These are phyloP conservation scores for Solen grandis DNA, from an alignment of 1,140 invertebrate species.

Conservation along the genomic window DNA sequence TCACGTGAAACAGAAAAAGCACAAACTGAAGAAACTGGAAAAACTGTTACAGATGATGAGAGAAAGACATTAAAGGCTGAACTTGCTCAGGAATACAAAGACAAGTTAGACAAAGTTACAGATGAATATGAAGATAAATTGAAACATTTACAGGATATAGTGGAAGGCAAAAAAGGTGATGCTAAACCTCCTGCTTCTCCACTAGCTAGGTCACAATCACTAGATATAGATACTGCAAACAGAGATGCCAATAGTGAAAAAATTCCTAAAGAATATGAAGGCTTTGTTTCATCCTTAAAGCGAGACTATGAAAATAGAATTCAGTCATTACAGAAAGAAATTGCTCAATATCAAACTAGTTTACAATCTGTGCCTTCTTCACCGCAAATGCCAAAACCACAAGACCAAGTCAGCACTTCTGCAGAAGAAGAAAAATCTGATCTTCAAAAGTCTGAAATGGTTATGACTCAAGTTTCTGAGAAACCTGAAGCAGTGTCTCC, in stretches of 20 bases:
- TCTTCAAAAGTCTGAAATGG: too few relatives aligned
- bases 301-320: constrained; percentile 47
- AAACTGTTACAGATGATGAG: constrained; percentile 19
- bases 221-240: constrained; percentile 38
- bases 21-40: constrained; percentile 13
- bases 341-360: constrained; percentile 46
- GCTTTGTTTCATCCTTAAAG: constrained; percentile 34
- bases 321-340: constrained; percentile 44
- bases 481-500: neutral
- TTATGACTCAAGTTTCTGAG: neutral
- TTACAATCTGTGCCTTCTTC: constrained; percentile 47
- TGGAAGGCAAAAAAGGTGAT: constrained; percentile 34
- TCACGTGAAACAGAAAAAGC: constrained; percentile 25
- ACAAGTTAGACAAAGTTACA: constrained; percentile 44
- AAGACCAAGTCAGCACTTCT: too few relatives aligned
- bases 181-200: constrained; percentile 37
- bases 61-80: constrained; percentile 32
- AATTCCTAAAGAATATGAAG: constrained; percentile 32
- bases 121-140: constrained; percentile 54
- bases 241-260: constrained; percentile 46
- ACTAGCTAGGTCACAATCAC: constrained; percentile 36
- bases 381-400: constrained; percentile 7
- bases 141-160: constrained; percentile 46
- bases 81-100: constrained; percentile 47
- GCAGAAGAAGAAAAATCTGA: too few relatives aligned